These are phyloP conservation scores for Puffinus mauretanicus DNA, from an alignment of 2,113 vertebrate genomes.

Conservation along the genomic window DNA sequence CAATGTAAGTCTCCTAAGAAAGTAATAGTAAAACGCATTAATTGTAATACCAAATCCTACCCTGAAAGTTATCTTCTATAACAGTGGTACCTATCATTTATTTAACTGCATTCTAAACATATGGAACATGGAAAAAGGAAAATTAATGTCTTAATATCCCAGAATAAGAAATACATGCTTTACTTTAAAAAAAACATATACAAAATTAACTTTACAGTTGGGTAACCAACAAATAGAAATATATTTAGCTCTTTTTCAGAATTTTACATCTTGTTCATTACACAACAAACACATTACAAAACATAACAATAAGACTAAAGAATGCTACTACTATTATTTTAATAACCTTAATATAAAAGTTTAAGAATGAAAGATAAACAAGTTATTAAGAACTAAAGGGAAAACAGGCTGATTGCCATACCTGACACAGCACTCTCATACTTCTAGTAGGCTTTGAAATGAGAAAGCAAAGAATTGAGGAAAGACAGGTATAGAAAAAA, in stretches of 20 bases:
- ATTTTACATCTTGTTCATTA: neutral
- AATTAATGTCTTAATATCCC: neutral
- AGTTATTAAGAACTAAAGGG: slow-evolving; percentile 67
- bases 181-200: neutral
- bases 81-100: neutral
- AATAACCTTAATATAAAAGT: neutral
- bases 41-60: neutral
- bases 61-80: neutral
- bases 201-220: neutral
- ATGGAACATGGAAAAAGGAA: neutral
- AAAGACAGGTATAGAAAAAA: slow-evolving; percentile 77
- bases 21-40: slow-evolving; percentile 4
- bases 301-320: neutral
- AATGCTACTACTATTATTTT: neutral
- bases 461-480: slow-evolving; percentile 92
- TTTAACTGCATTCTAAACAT: neutral
- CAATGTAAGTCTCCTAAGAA: slow-evolving; percentile 94
- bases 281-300: neutral
- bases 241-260: neutral
- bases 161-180: slow-evolving; percentile 18
- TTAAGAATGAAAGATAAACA: slow-evolving; percentile 2
- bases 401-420: slow-evolving; percentile 87
- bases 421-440: slow-evolving; percentile 99
- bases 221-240: neutral
- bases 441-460: slow-evolving; percentile 99